Evolutionary conservation across 2,888 invertebrate genomes (phyloP).

Genomic region (Drosophila robusta): DNA sequence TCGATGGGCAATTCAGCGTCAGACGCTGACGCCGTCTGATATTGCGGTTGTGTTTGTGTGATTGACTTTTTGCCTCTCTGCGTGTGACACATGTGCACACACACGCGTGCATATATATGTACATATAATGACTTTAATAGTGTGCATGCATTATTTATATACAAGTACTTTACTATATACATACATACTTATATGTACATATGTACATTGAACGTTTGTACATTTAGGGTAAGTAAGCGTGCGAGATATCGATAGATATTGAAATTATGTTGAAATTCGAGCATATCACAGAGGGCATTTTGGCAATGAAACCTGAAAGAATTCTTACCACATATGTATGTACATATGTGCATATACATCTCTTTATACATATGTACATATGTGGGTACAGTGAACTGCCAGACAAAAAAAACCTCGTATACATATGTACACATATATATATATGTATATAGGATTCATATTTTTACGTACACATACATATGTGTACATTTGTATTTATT

Average conservation of each 20-base stretch:
- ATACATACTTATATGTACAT: constrained; percentile 1
- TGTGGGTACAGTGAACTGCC: background rate
- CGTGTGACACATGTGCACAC: constrained; percentile 71
- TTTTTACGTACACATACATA: background rate
- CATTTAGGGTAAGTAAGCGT: background rate
- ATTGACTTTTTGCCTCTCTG: constrained; percentile 69
- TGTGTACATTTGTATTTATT: background rate
- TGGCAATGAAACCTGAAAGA: constrained; percentile 3
- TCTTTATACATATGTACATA: background rate
- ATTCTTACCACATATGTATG: background rate
- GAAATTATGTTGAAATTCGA: constrained; percentile 29
- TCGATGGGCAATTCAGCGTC: constrained; percentile 41
- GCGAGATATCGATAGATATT: constrained; percentile 9
- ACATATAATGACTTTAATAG: background rate
- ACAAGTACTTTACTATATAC: constrained; percentile 15
- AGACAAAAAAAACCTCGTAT: too few relatives aligned
- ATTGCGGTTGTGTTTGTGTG: constrained; percentile 60
- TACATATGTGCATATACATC: too few relatives aligned
- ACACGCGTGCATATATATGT: background rate
- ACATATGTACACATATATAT: too few relatives aligned
- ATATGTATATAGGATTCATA: too few relatives aligned
- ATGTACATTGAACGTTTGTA: constrained; percentile 1
- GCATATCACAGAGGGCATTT: constrained; percentile 6
- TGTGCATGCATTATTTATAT: constrained; percentile 12
- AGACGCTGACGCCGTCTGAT: constrained; percentile 27